Evolutionary conservation across 2,888 invertebrate species (phyloP).

Genomic region (Nomada fabriciana): DNA sequence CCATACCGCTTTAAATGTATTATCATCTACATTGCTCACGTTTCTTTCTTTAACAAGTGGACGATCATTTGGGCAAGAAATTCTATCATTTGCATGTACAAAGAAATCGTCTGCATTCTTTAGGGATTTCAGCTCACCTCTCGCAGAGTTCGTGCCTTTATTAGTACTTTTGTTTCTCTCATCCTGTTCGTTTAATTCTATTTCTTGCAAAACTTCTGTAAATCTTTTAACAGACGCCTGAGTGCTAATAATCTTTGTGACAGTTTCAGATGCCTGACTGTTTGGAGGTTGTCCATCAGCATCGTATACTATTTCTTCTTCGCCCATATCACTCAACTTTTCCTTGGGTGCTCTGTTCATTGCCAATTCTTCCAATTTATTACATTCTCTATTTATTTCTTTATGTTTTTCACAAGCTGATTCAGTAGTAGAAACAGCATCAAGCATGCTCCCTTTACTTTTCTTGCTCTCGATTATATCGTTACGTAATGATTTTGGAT

Average conservation of each 20-base stretch:
- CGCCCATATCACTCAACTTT: not conserved
- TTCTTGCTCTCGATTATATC: no score
- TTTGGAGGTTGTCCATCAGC: not conserved
- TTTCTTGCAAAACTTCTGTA: constrained; percentile 69
- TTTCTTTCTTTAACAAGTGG: not conserved
- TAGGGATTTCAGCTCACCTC: not conserved
- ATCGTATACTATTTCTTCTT: constrained; percentile 5
- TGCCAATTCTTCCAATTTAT: not conserved
- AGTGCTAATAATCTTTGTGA: constrained; percentile 67
- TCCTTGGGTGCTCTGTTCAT: not conserved
- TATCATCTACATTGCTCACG: not conserved
- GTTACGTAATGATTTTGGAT: not conserved
- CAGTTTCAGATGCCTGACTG: not conserved
- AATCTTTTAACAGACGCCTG: constrained; percentile 78
- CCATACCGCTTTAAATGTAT: not conserved
- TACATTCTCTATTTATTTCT: not conserved
- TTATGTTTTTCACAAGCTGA: no score
- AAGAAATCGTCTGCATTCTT: constrained; percentile 77
- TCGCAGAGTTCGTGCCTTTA: not conserved
- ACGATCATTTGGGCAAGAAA: not conserved
- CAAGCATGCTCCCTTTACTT: no score
- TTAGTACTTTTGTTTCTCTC: not conserved
- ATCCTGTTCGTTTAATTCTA: not conserved
- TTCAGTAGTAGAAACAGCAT: no score
- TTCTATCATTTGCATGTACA: constrained; percentile 17